Percentiles rank a stretch among this genome's conserved stretches.
These are phyloP conservation scores for Lydus trimaculatus DNA, from an alignment of 2,888 invertebrate genomes.

Conservation along the genomic window DNA sequence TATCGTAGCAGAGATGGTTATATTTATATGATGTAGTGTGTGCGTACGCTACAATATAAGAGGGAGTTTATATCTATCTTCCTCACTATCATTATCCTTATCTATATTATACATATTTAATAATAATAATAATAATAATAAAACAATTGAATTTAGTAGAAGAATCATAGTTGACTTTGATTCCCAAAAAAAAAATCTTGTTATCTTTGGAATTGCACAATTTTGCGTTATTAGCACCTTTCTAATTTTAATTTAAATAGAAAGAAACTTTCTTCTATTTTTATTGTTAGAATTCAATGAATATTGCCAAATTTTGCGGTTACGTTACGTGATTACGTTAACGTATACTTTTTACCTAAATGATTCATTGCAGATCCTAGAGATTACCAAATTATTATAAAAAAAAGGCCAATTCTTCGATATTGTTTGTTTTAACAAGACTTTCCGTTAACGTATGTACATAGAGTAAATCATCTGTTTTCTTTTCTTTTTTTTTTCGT, in stretches of 20 bases:
- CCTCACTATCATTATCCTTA: no score
- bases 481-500: no score
- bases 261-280: no score
- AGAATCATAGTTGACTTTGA: neutral
- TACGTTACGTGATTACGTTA: neutral
- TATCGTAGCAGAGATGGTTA: constrained; percentile 7
- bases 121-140: neutral
- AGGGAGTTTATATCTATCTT: no score
- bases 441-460: no score
- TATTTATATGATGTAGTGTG: constrained; percentile 3
- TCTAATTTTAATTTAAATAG: no score
- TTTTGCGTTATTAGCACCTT: neutral
- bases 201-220: neutral
- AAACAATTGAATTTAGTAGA: neutral
- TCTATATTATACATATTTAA: neutral
- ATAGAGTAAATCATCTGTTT: no score
- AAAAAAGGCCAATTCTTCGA: no score
- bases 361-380: no score
- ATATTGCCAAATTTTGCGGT: neutral
- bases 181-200: neutral
- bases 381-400: no score
- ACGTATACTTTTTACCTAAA: neutral
- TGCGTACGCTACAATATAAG: neutral
- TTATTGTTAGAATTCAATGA: neutral
- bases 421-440: no score